Evolutionary conservation across 2,888 invertebrate species (phyloP).

Genomic region (Euzophera pinguis): DNA sequence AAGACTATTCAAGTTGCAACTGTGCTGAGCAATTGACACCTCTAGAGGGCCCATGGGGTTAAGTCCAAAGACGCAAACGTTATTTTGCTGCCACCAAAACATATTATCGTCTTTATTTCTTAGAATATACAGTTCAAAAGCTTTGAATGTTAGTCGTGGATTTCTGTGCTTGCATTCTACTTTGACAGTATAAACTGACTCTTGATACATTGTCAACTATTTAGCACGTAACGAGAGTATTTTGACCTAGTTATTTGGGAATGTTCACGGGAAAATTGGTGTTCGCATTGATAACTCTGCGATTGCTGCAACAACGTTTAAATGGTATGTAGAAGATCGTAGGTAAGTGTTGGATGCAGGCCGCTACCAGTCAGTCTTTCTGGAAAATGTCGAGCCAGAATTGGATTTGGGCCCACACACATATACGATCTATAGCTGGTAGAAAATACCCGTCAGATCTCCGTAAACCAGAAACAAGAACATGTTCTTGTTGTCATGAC

Average conservation of each 20-base stretch:
- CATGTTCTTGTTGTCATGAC: too few species aligned
- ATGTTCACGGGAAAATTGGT: not conserved
- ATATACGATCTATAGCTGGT: too few species aligned
- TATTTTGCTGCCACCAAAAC: not conserved
- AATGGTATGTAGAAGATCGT: too few species aligned
- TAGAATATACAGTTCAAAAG: not conserved
- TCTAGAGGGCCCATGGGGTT: conserved; percentile 41
- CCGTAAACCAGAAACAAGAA: too few species aligned
- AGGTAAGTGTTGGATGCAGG: too few species aligned
- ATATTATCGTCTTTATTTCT: not conserved
- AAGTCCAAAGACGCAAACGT: not conserved
- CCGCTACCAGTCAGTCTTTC: too few species aligned
- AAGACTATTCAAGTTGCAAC: conserved; percentile 23
- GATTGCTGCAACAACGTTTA: too few species aligned
- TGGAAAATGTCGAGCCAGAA: too few species aligned
- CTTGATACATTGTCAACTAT: conserved; percentile 9
- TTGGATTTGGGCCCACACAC: too few species aligned
- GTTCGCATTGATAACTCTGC: too few species aligned
- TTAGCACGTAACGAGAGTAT: not conserved
- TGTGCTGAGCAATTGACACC: conserved; percentile 52
- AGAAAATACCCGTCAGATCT: too few species aligned
- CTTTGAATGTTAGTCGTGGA: not conserved
- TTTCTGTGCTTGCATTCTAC: not conserved
- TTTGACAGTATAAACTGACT: conserved; percentile 7
- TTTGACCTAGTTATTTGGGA: not conserved